A percentile compares a stretch with the other conserved stretches of the same genome.
Evolutionary conservation across 2,113 vertebrate genomes (phyloP).

Genomic region (Macquaria australasica): DNA sequence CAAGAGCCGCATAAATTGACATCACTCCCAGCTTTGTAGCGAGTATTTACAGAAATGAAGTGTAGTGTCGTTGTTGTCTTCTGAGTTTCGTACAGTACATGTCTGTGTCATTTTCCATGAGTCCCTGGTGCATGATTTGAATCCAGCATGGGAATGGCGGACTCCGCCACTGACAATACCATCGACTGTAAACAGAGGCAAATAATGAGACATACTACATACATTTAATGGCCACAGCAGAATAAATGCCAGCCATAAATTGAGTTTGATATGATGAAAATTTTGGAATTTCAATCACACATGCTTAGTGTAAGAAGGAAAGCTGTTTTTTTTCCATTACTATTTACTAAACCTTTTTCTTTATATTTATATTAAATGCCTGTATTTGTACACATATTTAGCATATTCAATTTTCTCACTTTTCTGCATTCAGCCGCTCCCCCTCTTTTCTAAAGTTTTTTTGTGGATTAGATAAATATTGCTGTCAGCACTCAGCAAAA

Average conservation of each 20-base stretch:
- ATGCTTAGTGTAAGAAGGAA: not conserved
- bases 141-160: not conserved
- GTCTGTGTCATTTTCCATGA: not conserved
- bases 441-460: not conserved
- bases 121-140: not conserved
- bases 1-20: not conserved
- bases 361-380: not conserved
- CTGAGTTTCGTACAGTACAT: not conserved
- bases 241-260: not conserved
- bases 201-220: not conserved
- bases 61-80: not conserved
- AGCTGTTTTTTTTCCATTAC: not conserved
- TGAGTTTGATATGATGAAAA: no score
- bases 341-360: not conserved
- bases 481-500: conserved; percentile 4
- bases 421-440: not conserved
- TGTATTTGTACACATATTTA: not conserved
- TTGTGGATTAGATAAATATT: not conserved
- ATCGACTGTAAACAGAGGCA: not conserved
- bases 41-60: not conserved
- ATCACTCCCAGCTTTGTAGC: not conserved
- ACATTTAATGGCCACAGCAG: not conserved
- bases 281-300: not conserved
- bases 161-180: not conserved
- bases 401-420: not conserved